A percentile compares a stretch with the other conserved stretches of the same genome.
These are phyloP conservation scores for Falco cherrug DNA, from an alignment of 2,797 vertebrate species.

Conservation along the genomic window DNA sequence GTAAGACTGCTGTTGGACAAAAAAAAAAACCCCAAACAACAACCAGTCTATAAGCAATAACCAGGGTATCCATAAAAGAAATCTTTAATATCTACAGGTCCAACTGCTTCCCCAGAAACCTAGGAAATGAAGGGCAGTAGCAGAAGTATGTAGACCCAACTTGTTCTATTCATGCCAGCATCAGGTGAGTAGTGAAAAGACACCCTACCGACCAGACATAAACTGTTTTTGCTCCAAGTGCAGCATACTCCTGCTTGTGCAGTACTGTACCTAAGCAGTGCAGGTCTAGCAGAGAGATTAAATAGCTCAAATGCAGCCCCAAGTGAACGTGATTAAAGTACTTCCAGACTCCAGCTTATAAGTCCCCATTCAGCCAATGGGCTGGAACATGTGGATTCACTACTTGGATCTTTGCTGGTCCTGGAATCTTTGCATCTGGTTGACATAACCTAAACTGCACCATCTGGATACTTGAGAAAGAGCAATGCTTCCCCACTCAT, in stretches of 20 bases:
- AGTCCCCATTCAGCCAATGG: not conserved
- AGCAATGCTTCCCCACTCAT: not conserved
- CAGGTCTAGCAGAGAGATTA: not conserved
- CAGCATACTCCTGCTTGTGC: not conserved
- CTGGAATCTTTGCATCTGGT: slow-evolving; percentile 29
- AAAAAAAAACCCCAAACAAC: not conserved
- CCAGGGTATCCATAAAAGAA: accelerated
- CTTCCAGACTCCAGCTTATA: not conserved
- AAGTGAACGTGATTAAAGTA: not conserved
- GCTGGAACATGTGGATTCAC: not conserved
- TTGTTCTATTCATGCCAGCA: not conserved
- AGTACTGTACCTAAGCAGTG: not conserved
- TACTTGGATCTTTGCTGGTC: not conserved
- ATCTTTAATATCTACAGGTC: not conserved
- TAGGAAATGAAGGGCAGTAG: not conserved
- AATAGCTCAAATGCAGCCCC: not conserved
- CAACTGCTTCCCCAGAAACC: not conserved
- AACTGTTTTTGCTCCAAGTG: not conserved
- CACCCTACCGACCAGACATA: not conserved
- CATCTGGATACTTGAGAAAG: slow-evolving; percentile 26
- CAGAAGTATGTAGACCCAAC: not conserved
- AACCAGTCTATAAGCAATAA: not conserved
- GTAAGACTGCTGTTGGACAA: not conserved
- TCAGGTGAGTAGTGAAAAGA: not conserved
- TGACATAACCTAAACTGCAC: slow-evolving; percentile 30